phyloP scores from a whole-genome alignment of 2,888 invertebrate species.

The Xestobium rufovillosum region DNA sequence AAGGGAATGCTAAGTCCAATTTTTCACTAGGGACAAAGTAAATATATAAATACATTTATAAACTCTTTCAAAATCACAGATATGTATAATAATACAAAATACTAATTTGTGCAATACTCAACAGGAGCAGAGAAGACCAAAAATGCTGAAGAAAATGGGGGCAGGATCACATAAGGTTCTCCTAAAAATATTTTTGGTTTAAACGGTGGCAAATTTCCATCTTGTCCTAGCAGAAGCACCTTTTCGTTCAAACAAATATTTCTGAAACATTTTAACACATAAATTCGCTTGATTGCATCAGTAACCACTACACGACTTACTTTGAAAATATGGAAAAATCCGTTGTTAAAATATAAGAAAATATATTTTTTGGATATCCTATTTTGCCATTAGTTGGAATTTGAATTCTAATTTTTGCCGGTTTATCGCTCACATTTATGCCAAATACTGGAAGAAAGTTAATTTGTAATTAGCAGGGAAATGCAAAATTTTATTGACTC shows the following conservation, averaged over 20 bases:
- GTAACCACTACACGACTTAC: too few species aligned
- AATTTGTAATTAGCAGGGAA: slow-evolving; percentile 9
- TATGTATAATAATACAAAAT: too few species aligned
- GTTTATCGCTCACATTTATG: slow-evolving; percentile 50
- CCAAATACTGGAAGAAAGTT: slow-evolving; percentile 46
- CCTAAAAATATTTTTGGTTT: not conserved
- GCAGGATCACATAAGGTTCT: not conserved
- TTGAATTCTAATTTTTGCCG: slow-evolving; percentile 49
- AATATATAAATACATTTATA: too few species aligned
- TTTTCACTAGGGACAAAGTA: too few species aligned
- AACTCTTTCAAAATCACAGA: too few species aligned
- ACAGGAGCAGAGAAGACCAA: not conserved
- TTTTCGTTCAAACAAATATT: not conserved
- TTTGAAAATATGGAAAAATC: slow-evolving; percentile 29
- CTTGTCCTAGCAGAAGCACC: not conserved
- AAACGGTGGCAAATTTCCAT: slow-evolving; percentile 2
- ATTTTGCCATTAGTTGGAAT: slow-evolving; percentile 23
- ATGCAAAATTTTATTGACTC: not conserved
- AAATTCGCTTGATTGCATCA: too few species aligned
- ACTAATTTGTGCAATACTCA: slow-evolving; percentile 1
- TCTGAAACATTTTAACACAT: not conserved
- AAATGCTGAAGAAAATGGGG: not conserved
- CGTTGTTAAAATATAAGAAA: slow-evolving; percentile 49
- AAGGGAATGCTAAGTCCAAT: too few species aligned
- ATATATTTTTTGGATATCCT: slow-evolving; percentile 42